Percentiles rank a stretch among this genome's conserved stretches.
These are phyloP conservation scores for Diplodus sargus DNA, from an alignment of 2,797 vertebrate species.

Conservation along the genomic window DNA sequence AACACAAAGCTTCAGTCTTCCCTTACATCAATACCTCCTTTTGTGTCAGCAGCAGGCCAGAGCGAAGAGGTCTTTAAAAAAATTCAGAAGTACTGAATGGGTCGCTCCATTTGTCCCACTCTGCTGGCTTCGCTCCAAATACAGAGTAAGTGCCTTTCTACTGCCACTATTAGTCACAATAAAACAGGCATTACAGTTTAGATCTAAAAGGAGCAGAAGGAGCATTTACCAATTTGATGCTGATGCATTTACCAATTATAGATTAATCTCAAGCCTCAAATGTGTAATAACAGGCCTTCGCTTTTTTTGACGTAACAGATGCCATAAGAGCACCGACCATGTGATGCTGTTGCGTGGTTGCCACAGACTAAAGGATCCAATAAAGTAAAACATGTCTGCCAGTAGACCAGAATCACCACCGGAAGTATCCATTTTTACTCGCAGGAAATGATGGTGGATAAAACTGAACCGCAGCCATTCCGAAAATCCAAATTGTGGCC, in stretches of 20 bases:
- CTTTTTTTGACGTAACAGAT: conserved; percentile 41
- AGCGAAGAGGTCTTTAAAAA: conserved; percentile 67
- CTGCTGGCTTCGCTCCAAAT: conserved; percentile 68
- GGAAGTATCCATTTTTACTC: conserved; percentile 46
- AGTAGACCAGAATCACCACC: conserved; percentile 23
- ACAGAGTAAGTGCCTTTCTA: conserved; percentile 65
- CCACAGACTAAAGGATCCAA: conserved; percentile 44
- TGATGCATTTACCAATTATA: conserved; percentile 68
- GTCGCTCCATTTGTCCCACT: conserved; percentile 70
- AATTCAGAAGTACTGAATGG: conserved; percentile 65
- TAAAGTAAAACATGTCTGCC: conserved; percentile 37
- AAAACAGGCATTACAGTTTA: conserved; percentile 65
- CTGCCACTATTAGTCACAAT: conserved; percentile 65
- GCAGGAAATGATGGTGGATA: conserved; percentile 21
- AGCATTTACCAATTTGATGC: conserved; percentile 28
- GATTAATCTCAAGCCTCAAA: conserved; percentile 59
- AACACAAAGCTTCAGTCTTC: conserved; percentile 78
- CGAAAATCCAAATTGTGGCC: conserved; percentile 20
- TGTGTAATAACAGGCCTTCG: conserved; percentile 59
- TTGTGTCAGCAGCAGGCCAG: conserved; percentile 65
- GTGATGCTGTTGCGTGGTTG: conserved; percentile 33
- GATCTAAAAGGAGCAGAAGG: conserved; percentile 52
- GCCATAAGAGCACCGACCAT: conserved; percentile 44
- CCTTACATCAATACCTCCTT: conserved; percentile 79
- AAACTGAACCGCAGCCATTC: conserved; percentile 16